Evolutionary conservation across 2,113 vertebrate species (phyloP), one percentile per base, ranked within the genome.

Genomic region (Leptobrachium leishanense): DNA sequence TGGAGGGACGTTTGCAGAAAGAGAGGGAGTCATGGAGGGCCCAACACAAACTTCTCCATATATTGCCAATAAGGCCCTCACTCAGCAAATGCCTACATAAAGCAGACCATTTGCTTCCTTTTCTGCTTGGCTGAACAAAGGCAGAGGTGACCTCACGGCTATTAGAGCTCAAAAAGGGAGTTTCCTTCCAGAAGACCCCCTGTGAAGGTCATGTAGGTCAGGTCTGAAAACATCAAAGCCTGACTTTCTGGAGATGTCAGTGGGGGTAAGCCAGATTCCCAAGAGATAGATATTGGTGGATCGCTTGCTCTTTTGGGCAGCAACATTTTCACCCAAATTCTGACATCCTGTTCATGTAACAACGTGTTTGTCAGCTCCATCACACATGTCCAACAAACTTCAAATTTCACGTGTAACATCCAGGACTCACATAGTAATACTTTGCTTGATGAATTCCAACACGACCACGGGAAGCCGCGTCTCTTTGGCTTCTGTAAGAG

Each of bases 61-160:
- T 39, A 40, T 68, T 64, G 20, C 68, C 68, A 12, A 12, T 43
- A 43, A 80, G 74, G 81, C 65, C 81, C 86, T 91, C 90, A 92
- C 91, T 94, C 93, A 88, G 94, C 92, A 94, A 87, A 90, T 93
- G 85, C 87, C 82, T 63, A 86, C 88, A 91, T 90, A 93, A 93
- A 93, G 90, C 90, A 89, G 88, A 88, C 93, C 92, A 91, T 93
- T 94, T 88, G 85, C 84, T 88, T 90, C 90, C 92, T 92, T 93
- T 95, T 95, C 95, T 93, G 93, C 93, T 95, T 92, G 95, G 92
- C 89, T 95, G 93, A 95, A 95, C 94, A 96, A 96, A 96, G 94
- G 85, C 91, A 75, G 88, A 91, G 91, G 92, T 89, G 93, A 93
- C 91, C 89, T 91, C 92, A 89, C 89, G 88, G 85, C 83, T 79